Evolutionary conservation across 2,888 invertebrate species (phyloP).

Genomic region (Euzetes globulus): DNA sequence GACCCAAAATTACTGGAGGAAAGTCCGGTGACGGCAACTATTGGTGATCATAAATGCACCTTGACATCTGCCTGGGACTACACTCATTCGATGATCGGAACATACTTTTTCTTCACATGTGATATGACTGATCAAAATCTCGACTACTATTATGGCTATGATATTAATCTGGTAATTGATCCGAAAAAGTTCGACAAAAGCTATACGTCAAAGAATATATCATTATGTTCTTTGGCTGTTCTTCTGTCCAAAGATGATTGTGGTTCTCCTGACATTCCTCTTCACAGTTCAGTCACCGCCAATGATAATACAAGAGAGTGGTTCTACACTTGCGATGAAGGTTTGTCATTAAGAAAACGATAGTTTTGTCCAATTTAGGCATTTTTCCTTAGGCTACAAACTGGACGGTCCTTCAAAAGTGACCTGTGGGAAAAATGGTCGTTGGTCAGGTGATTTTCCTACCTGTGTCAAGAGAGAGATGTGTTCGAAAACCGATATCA

Average conservation of each 20-base stretch:
- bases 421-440: neutral
- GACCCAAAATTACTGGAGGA: neutral
- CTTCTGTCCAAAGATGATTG: conserved; percentile 15
- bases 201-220: neutral
- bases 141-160: neutral
- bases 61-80: conserved; percentile 7
- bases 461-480: neutral
- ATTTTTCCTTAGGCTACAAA: conserved; percentile 1
- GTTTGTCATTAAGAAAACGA: neutral
- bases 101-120: conserved; percentile 16
- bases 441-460: neutral
- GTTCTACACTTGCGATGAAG: neutral
- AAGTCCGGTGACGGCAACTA: neutral
- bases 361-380: too few relatives aligned
- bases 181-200: neutral
- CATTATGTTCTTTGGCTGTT: conserved; percentile 3
- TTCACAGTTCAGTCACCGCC: neutral
- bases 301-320: neutral
- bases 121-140: neutral
- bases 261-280: conserved; percentile 3
- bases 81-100: neutral
- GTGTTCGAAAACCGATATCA: neutral
- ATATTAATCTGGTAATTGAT: neutral
- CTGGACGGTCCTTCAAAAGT: neutral
- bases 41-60: neutral